Base-by-base conservation (phyloP, 2,888 invertebrate species). In the Coecobrya sp. region DNA sequence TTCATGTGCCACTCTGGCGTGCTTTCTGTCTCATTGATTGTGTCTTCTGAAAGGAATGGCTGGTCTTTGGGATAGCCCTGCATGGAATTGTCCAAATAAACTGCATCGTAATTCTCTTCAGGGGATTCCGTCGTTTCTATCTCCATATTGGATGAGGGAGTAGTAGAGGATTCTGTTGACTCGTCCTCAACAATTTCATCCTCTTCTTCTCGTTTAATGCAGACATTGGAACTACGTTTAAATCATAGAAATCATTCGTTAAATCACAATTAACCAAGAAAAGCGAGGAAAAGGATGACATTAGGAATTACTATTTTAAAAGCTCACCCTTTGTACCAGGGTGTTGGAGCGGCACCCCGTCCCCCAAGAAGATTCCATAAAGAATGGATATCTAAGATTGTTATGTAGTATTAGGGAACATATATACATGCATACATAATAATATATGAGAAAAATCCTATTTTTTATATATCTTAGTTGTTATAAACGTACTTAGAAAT, bases 171-270 rank as follows among this genome's bases (percentile, higher is more conserved):
- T 13, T 62, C 52, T 25, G 13, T 19, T 13, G 49, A 11, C 0
- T 92, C 91, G 13, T 22, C 49, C 4, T 73, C 86, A 22, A 88
- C 79, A 42, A 92, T 82, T 49, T 95, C 95, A 81, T 95, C 95
- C 45, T 95, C 96, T 95, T 96, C 96, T 95, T 96, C 96, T 73
- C 97, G 96, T 95, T 97, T 97, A 62, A 97, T 96, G 95, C 97
- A 97, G 25, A 97, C 97, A 95, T 97, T 97, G 76, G 96, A 96
- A 52, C 97, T 97, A 95, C 11, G 82, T 16, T 27, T 16, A 45
- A 19, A 81, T 25, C 22, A 10, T 16, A 7, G 36, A 36, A 52
- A 62, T 65, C 65, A 89, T 52, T 59, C n/a, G 49, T 81, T 82
- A 84, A 55, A n/a, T 16, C 52, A 55, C 52, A 11, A 16, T 55